phyloP scores from a whole-genome alignment of 1,140 invertebrate species.

The Saccostrea glomerata region DNA sequence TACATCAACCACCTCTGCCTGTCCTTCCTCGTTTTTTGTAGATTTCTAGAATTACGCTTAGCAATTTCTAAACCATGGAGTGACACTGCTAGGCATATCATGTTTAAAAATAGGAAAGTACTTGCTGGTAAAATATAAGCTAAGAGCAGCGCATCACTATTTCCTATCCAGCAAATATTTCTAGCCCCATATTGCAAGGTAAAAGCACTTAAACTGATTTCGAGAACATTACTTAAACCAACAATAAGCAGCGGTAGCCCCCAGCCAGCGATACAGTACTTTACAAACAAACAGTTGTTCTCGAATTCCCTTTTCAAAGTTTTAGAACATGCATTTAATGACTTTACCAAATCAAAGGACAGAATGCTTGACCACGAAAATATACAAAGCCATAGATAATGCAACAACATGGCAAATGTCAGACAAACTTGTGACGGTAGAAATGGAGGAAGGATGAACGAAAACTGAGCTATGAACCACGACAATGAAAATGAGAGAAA shows the following conservation, averaged over 20 bases:
- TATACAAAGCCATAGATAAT: neutral
- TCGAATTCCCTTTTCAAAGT: neutral
- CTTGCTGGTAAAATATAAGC: neutral
- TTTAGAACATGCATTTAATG: constrained; percentile 1
- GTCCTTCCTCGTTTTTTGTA: neutral
- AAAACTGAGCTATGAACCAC: neutral
- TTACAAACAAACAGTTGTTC: neutral
- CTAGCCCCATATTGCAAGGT: neutral
- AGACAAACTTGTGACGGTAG: neutral
- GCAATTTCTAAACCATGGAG: neutral
- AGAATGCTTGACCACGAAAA: neutral
- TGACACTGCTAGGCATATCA: neutral
- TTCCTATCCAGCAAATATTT: neutral
- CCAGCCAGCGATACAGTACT: neutral
- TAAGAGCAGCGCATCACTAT: neutral
- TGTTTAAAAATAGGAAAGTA: neutral
- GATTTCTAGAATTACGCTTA: neutral
- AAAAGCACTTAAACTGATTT: neutral
- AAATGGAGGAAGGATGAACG: neutral
- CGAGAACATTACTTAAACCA: neutral
- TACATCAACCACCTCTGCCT: neutral
- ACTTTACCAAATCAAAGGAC: neutral
- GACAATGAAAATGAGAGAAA: neutral
- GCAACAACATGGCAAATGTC: neutral
- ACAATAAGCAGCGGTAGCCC: neutral